Evolutionary conservation across 2,888 invertebrate species (phyloP).

Genomic region (Drosophila hamatofila): DNA sequence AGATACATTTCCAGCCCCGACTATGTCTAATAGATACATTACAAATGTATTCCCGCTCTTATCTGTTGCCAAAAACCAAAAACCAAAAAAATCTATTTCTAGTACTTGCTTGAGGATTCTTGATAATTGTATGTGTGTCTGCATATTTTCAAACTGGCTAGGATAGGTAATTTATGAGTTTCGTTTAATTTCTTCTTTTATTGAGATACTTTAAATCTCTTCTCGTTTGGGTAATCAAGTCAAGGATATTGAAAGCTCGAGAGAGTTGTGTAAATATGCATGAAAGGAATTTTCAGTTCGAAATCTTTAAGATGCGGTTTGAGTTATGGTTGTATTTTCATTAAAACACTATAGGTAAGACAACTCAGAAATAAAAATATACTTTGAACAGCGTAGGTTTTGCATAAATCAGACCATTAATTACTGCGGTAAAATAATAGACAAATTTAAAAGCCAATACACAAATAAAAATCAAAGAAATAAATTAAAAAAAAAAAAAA

Average conservation of each 20-base stretch:
- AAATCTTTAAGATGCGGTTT: conserved; percentile 27
- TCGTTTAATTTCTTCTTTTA: neutral
- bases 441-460: neutral
- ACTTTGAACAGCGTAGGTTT: conserved; percentile 1
- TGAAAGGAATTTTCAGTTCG: conserved; percentile 17
- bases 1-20: conserved; percentile 15
- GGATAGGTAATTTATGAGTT: neutral
- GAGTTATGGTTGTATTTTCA: conserved; percentile 49
- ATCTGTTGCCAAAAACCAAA: conserved; percentile 12
- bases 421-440: neutral
- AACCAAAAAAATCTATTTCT: neutral
- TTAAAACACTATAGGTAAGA: conserved; percentile 12
- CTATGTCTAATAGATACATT: conserved; percentile 8
- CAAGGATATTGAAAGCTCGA: neutral
- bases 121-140: neutral
- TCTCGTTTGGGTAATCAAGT: conserved; percentile 7
- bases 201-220: neutral
- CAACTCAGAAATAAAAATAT: conserved; percentile 5
- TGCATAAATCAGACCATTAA: neutral
- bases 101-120: conserved; percentile 24
- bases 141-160: conserved; percentile 12
- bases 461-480: no score
- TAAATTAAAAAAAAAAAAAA: no score
- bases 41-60: conserved; percentile 29
- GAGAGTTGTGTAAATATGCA: conserved; percentile 39